phyloP scores from a whole-genome alignment of 2,797 vertebrate species.

The Liparis tanakae region DNA sequence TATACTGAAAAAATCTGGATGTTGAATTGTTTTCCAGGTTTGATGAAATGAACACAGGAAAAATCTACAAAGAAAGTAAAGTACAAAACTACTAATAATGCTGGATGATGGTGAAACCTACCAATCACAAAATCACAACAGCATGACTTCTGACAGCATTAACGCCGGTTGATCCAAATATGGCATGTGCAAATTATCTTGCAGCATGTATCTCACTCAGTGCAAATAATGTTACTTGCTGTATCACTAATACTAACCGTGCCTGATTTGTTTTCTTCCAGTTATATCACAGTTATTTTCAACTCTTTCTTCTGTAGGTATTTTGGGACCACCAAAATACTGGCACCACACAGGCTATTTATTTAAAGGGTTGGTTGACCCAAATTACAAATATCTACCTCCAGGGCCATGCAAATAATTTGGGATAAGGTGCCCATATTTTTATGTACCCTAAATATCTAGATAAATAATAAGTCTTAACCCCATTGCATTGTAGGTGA shows the following conservation, averaged over 20 bases:
- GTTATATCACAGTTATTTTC: neutral
- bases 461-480: conserved; percentile 8
- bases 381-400: conserved; percentile 1
- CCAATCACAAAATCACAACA: conserved; percentile 39
- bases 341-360: conserved; percentile 7
- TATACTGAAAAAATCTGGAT: conserved; percentile 35
- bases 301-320: neutral
- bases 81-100: conserved; percentile 39
- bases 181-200: conserved; percentile 42
- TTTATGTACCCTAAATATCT: neutral
- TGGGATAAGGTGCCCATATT: neutral
- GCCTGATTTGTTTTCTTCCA: conserved; percentile 1
- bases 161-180: conserved; percentile 26
- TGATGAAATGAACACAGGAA: conserved; percentile 49
- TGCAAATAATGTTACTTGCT: conserved; percentile 14
- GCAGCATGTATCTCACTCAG: conserved; percentile 40
- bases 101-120: conserved; percentile 26
- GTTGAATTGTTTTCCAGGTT: conserved; percentile 60
- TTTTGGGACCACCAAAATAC: conserved; percentile 7
- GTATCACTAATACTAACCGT: conserved; percentile 23
- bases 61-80: conserved; percentile 48
- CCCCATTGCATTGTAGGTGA: neutral
- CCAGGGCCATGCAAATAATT: neutral
- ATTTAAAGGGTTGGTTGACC: conserved; percentile 1
- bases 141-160: conserved; percentile 44